These are phyloP conservation scores for Ischnura elegans DNA, from an alignment of 2,888 invertebrate species.

Conservation along the genomic window DNA sequence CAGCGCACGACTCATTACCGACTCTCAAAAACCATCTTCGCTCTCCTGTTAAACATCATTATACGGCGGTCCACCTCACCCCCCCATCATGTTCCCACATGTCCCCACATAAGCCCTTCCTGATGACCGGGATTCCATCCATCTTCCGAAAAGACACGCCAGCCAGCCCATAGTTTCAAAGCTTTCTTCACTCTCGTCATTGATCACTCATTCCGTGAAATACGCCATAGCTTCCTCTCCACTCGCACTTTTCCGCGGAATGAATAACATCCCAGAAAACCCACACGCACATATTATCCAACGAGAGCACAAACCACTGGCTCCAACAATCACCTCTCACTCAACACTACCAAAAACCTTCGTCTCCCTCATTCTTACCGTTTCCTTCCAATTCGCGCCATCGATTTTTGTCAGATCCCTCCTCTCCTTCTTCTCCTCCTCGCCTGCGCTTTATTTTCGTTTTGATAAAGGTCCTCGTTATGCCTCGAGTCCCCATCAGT, in stretches of 20 bases:
- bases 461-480: conserved; percentile 26
- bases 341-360: no score
- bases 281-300: neutral
- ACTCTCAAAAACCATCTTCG: neutral
- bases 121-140: neutral
- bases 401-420: conserved; percentile 11
- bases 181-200: neutral
- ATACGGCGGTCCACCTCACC: neutral
- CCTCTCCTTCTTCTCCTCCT: no score
- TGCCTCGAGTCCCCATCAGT: conserved; percentile 10
- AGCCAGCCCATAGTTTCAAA: neutral
- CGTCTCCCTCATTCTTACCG: no score
- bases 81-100: neutral
- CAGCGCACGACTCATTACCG: neutral
- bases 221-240: neutral
- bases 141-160: neutral
- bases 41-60: conserved; percentile 15
- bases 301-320: neutral
- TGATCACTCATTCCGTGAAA: neutral
- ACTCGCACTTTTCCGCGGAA: neutral
- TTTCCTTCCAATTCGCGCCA: neutral
- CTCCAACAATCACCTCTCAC: neutral
- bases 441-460: neutral
- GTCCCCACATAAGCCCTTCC: neutral
- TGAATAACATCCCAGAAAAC: conserved; percentile 2